Evolutionary conservation across 2,888 invertebrate genomes (phyloP).

Genomic region (Cataglyphis albicans): DNA sequence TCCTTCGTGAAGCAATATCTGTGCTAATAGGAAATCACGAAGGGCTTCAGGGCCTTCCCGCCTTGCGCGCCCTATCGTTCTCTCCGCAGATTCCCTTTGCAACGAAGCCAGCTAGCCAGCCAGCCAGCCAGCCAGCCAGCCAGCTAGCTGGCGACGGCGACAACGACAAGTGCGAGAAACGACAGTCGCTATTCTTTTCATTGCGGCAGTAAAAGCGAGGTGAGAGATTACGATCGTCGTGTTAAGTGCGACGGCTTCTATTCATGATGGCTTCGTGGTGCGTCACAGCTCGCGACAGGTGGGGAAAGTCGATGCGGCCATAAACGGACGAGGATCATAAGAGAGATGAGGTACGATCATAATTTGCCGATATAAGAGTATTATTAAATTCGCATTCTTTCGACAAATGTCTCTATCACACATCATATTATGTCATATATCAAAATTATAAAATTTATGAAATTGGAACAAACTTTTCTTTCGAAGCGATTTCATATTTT

Average conservation of each 20-base stretch:
- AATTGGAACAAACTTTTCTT: not conserved
- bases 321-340: conserved; percentile 6
- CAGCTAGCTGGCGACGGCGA: conserved; percentile 2
- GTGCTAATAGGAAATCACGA: conserved; percentile 82
- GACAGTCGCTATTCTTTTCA: conserved; percentile 53
- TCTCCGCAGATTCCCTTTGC: conserved; percentile 39
- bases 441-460: not conserved
- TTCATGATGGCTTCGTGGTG: conserved; percentile 42
- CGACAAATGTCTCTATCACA: not conserved
- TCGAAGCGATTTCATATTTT: not conserved
- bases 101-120: conserved; percentile 18
- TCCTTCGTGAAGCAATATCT: conserved; percentile 81
- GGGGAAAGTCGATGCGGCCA: conserved; percentile 7
- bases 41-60: conserved; percentile 74
- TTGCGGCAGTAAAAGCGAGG: conserved; percentile 55
- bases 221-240: conserved; percentile 52
- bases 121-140: conserved; percentile 12
- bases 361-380: not conserved
- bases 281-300: conserved; percentile 48
- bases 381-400: not conserved
- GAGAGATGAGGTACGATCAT: not conserved
- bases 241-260: conserved; percentile 44
- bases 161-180: conserved; percentile 29
- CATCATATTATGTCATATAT: not conserved
- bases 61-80: conserved; percentile 45